Conservation (phyloP, 2,113 vertebrate genomes). For the Pelvicachromis taeniatus region DNA sequence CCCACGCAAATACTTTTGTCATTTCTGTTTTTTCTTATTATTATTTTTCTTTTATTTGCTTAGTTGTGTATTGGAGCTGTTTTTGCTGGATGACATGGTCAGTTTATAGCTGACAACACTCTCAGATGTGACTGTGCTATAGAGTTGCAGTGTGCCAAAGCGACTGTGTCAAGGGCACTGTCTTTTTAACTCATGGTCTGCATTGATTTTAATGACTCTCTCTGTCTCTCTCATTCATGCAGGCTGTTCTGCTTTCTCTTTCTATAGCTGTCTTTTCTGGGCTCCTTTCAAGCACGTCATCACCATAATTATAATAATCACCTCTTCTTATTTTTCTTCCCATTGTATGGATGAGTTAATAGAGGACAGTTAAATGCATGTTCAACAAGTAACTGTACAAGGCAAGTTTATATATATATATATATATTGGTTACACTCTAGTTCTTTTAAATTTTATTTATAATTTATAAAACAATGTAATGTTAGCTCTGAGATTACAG, state of each 20-base stretch:
- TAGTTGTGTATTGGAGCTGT: background rate
- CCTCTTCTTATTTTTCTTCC: background rate
- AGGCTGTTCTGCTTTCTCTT: background rate
- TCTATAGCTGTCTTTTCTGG: background rate
- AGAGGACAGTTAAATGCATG: background rate
- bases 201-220: slow-evolving; percentile 65
- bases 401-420: background rate
- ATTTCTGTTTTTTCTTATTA: too few relatives aligned
- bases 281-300: background rate
- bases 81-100: background rate
- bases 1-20: background rate
- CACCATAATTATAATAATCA: background rate
- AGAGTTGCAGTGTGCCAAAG: slow-evolving; percentile 8
- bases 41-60: background rate
- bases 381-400: background rate
- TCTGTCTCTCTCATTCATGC: slow-evolving; percentile 30
- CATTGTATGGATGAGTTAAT: background rate
- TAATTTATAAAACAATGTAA: background rate
- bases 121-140: background rate
- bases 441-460: background rate
- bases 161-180: slow-evolving; percentile 61
- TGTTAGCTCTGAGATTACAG: background rate
- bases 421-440: background rate
- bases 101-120: background rate
- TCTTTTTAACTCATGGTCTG: slow-evolving; percentile 44